phyloP scores from a whole-genome alignment of 2,888 invertebrate species.

The Melieria picta region DNA sequence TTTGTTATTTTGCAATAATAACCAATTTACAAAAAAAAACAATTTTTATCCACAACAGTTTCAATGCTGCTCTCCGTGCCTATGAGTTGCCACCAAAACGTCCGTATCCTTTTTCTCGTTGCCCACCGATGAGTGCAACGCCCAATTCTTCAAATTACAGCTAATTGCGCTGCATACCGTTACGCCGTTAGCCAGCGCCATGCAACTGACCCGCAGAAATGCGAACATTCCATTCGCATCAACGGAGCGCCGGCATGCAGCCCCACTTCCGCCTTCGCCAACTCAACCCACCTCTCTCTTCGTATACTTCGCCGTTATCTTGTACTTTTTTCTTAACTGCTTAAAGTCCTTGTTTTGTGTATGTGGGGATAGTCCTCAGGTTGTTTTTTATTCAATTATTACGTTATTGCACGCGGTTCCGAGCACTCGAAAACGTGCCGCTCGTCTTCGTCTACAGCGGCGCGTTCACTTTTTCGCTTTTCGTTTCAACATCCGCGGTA shows the following conservation, averaged over 20 bases:
- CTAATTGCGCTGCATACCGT: neutral
- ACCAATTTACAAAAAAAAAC: too few relatives aligned
- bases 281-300: neutral
- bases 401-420: conserved; percentile 11
- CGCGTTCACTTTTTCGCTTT: conserved; percentile 9
- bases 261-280: neutral
- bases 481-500: conserved; percentile 18
- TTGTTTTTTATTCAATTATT: conserved; percentile 5
- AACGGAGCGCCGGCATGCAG: neutral
- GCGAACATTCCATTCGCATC: neutral
- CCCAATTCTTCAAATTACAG: neutral
- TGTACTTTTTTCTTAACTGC: conserved; percentile 7
- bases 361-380: neutral
- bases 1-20: too few relatives aligned
- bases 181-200: neutral
- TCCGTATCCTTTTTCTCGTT: too few relatives aligned
- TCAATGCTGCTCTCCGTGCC: too few relatives aligned
- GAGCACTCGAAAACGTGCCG: conserved; percentile 25
- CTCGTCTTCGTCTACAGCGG: neutral
- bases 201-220: neutral
- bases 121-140: too few relatives aligned
- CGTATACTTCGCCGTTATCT: conserved; percentile 5
- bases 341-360: neutral
- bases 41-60: too few relatives aligned
- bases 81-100: too few relatives aligned